These are phyloP conservation scores for Muscina levida DNA, from an alignment of 2,888 invertebrate genomes.

Conservation along the genomic window DNA sequence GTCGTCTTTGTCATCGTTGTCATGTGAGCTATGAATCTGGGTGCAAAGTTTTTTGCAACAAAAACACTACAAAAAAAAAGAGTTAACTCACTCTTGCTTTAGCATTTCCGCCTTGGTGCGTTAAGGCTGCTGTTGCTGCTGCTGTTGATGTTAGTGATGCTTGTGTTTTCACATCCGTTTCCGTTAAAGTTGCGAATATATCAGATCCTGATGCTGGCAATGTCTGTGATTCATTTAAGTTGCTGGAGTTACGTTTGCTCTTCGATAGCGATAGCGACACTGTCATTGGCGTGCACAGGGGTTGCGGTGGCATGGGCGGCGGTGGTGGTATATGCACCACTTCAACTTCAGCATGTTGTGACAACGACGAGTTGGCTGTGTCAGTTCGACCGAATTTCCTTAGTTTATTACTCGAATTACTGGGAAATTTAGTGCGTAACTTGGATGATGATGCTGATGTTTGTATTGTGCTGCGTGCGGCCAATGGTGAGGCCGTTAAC, in stretches of 20 bases:
- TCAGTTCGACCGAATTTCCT: slow-evolving; percentile 49
- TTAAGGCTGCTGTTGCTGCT: slow-evolving; percentile 25
- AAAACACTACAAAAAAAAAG: slow-evolving; percentile 4
- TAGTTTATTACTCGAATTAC: slow-evolving; percentile 58
- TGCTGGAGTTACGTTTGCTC: slow-evolving; percentile 42
- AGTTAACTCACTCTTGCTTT: slow-evolving; percentile 65
- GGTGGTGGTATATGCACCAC: slow-evolving; percentile 74
- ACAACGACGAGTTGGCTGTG: slow-evolving; percentile 40
- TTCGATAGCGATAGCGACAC: slow-evolving; percentile 60
- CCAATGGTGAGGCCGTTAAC: not conserved
- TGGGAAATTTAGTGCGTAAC: slow-evolving; percentile 46
- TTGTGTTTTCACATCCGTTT: slow-evolving; percentile 61
- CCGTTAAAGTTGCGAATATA: slow-evolving; percentile 55
- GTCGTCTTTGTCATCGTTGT: too few species aligned
- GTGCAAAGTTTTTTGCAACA: too few species aligned
- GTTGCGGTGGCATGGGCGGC: slow-evolving; percentile 72
- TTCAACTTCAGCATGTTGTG: slow-evolving; percentile 37
- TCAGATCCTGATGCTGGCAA: slow-evolving; percentile 6
- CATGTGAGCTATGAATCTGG: too few species aligned
- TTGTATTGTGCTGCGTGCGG: not conserved
- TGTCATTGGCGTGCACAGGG: slow-evolving; percentile 67
- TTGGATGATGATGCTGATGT: slow-evolving; percentile 40
- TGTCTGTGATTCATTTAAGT: not conserved
- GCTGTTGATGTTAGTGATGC: slow-evolving; percentile 38
- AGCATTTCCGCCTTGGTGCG: slow-evolving; percentile 59